Conservation (phyloP, 1,140 invertebrate species). For the Drosophila pandora region DNA sequence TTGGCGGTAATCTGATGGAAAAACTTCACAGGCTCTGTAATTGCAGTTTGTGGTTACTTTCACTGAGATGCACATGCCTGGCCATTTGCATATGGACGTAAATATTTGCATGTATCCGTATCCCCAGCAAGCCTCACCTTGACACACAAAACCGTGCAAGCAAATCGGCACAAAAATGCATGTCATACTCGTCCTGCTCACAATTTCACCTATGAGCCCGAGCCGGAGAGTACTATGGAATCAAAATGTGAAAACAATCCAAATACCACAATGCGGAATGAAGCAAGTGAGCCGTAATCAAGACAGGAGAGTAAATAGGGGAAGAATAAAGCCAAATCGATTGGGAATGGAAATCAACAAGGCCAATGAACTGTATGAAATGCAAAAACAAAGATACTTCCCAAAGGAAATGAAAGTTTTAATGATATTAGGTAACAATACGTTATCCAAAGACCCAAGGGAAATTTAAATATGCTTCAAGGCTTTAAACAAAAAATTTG, state of each 20-base stretch:
- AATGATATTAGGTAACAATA: conserved; percentile 17
- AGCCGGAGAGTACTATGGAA: conserved; percentile 30
- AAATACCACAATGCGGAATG: conserved; percentile 60
- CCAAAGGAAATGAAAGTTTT: background rate
- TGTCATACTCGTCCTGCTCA: conserved; percentile 42
- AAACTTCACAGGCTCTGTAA: conserved; percentile 35
- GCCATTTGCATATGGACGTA: conserved; percentile 24
- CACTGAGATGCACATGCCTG: conserved; percentile 2
- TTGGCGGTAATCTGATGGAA: conserved; percentile 25
- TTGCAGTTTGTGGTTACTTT: conserved; percentile 36
- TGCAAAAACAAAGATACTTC: conserved; percentile 28
- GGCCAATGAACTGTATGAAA: conserved; percentile 67
- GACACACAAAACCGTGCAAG: conserved; percentile 62
- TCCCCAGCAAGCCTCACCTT: conserved; percentile 21
- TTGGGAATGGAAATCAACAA: conserved; percentile 25
- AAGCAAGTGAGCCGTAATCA: conserved; percentile 68
- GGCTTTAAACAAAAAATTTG: no score
- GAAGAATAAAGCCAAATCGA: conserved; percentile 24
- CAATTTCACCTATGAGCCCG: conserved; percentile 20
- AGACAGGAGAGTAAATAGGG: conserved; percentile 18
- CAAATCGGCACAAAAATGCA: conserved; percentile 56
- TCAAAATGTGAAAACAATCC: conserved; percentile 69
- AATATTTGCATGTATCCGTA: background rate
- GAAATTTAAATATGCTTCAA: background rate
- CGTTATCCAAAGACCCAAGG: conserved; percentile 5